phyloP scores from a whole-genome alignment of 2,113 vertebrate genomes.

The Herpailurus yagouaroundi region DNA sequence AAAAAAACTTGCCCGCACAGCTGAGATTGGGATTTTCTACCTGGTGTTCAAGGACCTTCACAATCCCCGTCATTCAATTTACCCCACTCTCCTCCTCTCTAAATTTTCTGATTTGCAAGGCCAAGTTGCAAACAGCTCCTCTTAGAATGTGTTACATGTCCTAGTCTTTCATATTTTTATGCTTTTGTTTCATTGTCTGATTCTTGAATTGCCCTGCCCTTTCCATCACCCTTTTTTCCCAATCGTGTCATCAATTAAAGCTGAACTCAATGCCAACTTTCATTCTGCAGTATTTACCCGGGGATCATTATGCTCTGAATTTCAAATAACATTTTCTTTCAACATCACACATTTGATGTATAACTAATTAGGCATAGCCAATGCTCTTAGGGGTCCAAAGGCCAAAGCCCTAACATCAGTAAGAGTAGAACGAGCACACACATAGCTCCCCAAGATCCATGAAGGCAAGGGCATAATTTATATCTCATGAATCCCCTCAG shows the following conservation, averaged over 20 bases:
- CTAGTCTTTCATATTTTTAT: background rate
- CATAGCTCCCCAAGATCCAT: background rate
- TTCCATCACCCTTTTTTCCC: background rate
- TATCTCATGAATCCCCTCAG: background rate
- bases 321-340: background rate
- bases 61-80: background rate
- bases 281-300: background rate
- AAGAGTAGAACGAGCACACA: background rate
- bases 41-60: background rate
- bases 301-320: background rate
- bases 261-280: background rate
- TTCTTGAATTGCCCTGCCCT: background rate
- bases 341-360: background rate
- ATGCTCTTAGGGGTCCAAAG: background rate
- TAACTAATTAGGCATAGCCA: background rate
- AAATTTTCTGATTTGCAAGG: background rate
- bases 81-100: background rate
- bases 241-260: background rate
- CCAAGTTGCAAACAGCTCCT: background rate
- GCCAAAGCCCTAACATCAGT: background rate
- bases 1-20: background rate
- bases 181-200: background rate
- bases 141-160: background rate
- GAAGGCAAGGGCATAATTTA: background rate
- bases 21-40: background rate